Evolutionary conservation across 2,113 vertebrate species (phyloP).

Genomic region (Calonectris borealis): DNA sequence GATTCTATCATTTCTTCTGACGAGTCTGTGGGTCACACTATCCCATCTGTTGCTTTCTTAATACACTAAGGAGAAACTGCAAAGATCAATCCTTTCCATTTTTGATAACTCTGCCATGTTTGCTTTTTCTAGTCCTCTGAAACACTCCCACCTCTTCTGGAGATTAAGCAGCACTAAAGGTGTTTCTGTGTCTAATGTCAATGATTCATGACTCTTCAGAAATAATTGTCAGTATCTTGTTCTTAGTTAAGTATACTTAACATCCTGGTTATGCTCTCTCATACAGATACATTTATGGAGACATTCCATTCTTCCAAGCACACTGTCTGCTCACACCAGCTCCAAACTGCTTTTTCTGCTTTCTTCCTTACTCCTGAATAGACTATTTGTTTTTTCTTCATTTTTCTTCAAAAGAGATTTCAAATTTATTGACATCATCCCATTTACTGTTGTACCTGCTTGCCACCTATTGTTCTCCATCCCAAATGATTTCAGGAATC

Average conservation of each 20-base stretch:
- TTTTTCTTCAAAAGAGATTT: not conserved
- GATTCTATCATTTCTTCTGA: slow-evolving; percentile 45
- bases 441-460: slow-evolving; percentile 20
- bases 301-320: not conserved
- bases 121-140: slow-evolving; percentile 43
- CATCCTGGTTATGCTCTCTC: not conserved
- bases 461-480: not conserved
- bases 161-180: slow-evolving; percentile 20
- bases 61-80: slow-evolving; percentile 9
- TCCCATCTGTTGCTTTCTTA: slow-evolving; percentile 54
- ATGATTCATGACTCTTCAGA: slow-evolving; percentile 52
- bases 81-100: slow-evolving; percentile 48
- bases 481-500: not conserved
- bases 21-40: slow-evolving; percentile 39
- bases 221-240: slow-evolving; percentile 49
- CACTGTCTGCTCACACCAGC: not conserved
- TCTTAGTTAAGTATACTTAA: not conserved
- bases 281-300: not conserved
- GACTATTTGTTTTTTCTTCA: not conserved
- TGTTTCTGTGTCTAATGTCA: slow-evolving; percentile 48
- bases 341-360: not conserved
- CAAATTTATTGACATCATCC: not conserved
- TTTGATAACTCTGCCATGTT: slow-evolving; percentile 34
- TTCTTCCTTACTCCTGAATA: not conserved
- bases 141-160: slow-evolving; percentile 39